Base-by-base conservation (phyloP, 1,140 invertebrate genomes). In the Drosophila lacertosa region DNA sequence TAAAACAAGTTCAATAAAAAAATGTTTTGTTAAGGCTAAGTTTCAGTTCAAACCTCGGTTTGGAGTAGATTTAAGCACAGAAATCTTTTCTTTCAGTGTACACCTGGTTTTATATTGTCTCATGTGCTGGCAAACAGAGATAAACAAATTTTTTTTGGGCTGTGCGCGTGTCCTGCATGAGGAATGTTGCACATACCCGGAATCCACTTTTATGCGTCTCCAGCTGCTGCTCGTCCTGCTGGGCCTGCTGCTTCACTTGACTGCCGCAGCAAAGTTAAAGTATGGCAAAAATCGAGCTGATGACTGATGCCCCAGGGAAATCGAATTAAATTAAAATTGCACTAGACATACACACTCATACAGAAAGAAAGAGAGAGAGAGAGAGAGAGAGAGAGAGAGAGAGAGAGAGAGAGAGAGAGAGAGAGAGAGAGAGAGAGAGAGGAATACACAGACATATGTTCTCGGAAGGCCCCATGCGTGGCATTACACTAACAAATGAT, bases 401-500 rank as follows among this genome's bases (percentile, higher is more conserved):
- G 4, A 63, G 18, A 35, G 35, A 24, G 26, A 45, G 20, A 22
- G 37, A 42, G n/a, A 50, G 1, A 26, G 4, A 63, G 18, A 35
- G 35, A 24, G 26, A 45, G 20, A 63, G 18, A 35, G 35, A 24
- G 26, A 45, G 20, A 22, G 37, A 42, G n/a, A 50, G 1, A 26
- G 4, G 7, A 2, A 26, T n/a, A 20, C 42, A 42, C 29, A 15
- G 45, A 51, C 26, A 59, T 40, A 40, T 53, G 58, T 33, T 26
- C 24, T 22, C 10, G n/a, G 10, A n/a, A 13, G 24, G 6, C 18
- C 59, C 42, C 29, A 24, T 42, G 13, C 13, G 24, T 47, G 44
- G 44, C 20, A 26, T 47, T 60, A 63, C 62, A 73, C 58, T 60
- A 67, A 82, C 82, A 86, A 81, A 86, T 88, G 74, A 81, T 88